Conservation (phyloP, 2,113 vertebrate genomes). For the Pedetes capensis region DNA sequence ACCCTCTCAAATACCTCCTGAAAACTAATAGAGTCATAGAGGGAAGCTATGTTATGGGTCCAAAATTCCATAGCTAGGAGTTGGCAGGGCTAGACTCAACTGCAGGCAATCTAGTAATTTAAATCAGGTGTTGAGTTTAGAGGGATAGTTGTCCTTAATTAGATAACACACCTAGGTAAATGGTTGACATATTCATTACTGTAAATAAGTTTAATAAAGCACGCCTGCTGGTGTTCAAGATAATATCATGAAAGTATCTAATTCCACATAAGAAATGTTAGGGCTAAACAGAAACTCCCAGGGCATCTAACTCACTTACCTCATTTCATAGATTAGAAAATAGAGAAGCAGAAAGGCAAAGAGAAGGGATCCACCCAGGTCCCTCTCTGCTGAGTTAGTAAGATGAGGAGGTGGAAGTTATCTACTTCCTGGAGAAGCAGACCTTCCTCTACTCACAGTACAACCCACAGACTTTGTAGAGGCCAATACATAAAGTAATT, state of each 20-base stretch:
- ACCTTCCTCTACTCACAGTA: not conserved
- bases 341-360: not conserved
- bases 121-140: not conserved
- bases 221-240: not conserved
- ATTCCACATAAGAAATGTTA: constrained; percentile 7
- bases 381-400: not conserved
- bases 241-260: not conserved
- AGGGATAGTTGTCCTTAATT: not conserved
- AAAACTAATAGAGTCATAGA: not conserved
- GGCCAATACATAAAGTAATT: not conserved
- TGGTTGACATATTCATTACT: not conserved
- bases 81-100: not conserved
- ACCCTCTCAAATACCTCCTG: constrained; percentile 2
- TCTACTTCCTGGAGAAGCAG: rapidly evolving
- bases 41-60: not conserved
- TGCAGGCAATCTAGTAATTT: not conserved
- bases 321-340: not conserved
- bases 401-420: not conserved
- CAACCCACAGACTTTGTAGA: not conserved
- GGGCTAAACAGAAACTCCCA: not conserved
- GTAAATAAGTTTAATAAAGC: not conserved
- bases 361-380: not conserved
- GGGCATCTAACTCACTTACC: not conserved
- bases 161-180: not conserved
- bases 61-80: not conserved